A percentile compares a stretch with the other conserved stretches of the same genome.
phyloP scores from a whole-genome alignment of 2,797 vertebrate genomes.

The Rhinogobio ventralis region DNA sequence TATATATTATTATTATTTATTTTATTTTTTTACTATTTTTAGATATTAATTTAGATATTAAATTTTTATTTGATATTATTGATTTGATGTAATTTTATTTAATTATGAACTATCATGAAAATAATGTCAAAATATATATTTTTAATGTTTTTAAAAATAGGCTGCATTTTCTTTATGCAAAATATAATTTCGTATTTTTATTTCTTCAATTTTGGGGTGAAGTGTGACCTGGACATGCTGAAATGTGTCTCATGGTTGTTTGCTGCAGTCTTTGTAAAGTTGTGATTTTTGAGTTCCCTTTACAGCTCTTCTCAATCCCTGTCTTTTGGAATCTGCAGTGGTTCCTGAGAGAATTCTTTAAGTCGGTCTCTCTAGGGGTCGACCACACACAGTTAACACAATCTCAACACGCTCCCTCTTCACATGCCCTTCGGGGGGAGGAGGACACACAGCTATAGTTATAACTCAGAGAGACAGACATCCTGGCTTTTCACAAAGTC shows the following conservation, averaged over 20 bases:
- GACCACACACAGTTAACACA: slow-evolving; percentile 40
- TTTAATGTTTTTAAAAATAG: neutral
- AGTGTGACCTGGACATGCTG: neutral
- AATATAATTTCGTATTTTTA: neutral
- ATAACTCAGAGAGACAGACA: slow-evolving; percentile 49
- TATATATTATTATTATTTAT: no score
- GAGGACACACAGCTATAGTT: slow-evolving; percentile 33
- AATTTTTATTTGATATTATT: no score
- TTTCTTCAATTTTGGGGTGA: neutral
- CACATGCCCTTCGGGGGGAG: slow-evolving; percentile 21
- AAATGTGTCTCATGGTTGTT: neutral
- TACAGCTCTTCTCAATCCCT: neutral
- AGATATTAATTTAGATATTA: no score
- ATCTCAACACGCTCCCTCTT: slow-evolving; percentile 27
- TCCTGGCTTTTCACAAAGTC: slow-evolving; percentile 49
- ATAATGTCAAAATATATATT: neutral
- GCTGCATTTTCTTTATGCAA: neutral
- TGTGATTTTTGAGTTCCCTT: no score
- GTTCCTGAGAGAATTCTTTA: slow-evolving; percentile 23
- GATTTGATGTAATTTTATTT: no score
- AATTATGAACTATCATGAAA: no score
- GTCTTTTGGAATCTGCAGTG: neutral
- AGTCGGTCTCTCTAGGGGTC: slow-evolving; percentile 30
- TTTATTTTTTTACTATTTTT: no score
- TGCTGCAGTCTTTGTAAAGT: neutral